phyloP scores from a whole-genome alignment of 2,113 vertebrate species.

The Sceloporus tristichus region DNA sequence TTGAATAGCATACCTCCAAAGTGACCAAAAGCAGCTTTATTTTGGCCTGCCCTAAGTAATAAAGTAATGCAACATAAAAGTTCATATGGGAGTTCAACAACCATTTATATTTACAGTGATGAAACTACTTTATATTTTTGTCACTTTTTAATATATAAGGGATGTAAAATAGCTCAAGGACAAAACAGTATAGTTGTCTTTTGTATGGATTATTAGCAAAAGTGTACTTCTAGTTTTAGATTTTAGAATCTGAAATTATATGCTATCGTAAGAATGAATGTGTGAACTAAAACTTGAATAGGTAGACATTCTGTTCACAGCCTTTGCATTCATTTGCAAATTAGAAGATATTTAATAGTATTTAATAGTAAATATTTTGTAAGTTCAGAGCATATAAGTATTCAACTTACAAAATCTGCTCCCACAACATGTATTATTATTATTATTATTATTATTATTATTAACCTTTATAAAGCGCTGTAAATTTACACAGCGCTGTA shows the following conservation, averaged over 20 bases:
- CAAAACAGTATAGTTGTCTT: not conserved
- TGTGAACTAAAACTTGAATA: not conserved
- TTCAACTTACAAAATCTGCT: not conserved
- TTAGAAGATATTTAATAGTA: too few species aligned
- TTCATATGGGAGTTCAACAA: too few species aligned
- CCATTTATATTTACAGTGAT: not conserved
- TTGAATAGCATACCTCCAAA: too few species aligned
- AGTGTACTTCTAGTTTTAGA: not conserved
- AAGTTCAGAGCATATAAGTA: not conserved
- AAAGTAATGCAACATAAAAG: too few species aligned
- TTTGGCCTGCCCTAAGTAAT: too few species aligned
- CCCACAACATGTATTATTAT: too few species aligned
- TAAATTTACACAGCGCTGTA: too few species aligned
- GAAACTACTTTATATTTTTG: not conserved
- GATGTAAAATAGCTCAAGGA: not conserved
- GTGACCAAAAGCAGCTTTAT: too few species aligned
- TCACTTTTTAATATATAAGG: constrained; percentile 21
- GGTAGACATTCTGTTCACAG: not conserved
- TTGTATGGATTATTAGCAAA: not conserved
- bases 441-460: too few species aligned
- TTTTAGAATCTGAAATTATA: not conserved
- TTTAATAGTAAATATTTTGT: too few species aligned
- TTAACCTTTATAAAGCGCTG: too few species aligned
- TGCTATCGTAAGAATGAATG: not conserved
- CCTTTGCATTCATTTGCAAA: not conserved